Base-by-base conservation (phyloP, 2,888 invertebrate genomes). In the Cepaea hortensis region DNA sequence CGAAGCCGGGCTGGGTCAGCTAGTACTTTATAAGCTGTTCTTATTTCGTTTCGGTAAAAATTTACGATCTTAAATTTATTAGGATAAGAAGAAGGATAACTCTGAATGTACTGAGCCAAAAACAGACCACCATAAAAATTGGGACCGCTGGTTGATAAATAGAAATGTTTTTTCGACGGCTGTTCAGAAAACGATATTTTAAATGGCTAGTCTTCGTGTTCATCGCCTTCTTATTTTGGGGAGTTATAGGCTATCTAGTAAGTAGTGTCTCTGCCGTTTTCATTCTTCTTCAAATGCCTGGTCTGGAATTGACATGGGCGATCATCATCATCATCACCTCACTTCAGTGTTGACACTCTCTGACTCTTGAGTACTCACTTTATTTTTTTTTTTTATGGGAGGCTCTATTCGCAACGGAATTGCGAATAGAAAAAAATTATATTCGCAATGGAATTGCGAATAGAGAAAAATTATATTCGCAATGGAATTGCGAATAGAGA, bases 191-290 rank as follows among this genome's bases (percentile, higher is more conserved):
- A 72, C 9, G 85, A 35, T 85, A 80, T 68, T 62, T 80, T 62
- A 85, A 80, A 72, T 85, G 85, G 61, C 7, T 85, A 35, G 48
- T 23, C 20, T 80, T 55, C 73, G 70, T 85, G n/a, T 13, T 85
- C 3, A 48, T 81, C 15, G 61, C 50, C 20, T 85, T 85, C 20
- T 20, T 85, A n/a, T 68, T 80, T 72, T 85, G 85, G 85, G 72
- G 73, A 35, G 20, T 85, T 72, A 61, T 81, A 61, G 77, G 80
- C 23, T 80, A 80, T 55, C 20, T 85, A 70, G 85, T 85, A 85
- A 85, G 85, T 46, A 65, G 68, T 7, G 4, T 11, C 5, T 11
- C 11, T 20, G 61, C n/a, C 9, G 15, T n/a, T 20, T 46, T 82
- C 20, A 46, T 46, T 18, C 68, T 65, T 9, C 68, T 46, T 68